Percentiles rank a stretch among this genome's conserved stretches.
phyloP scores from a whole-genome alignment of 2,113 vertebrate genomes.

The Tapirus terrestris region DNA sequence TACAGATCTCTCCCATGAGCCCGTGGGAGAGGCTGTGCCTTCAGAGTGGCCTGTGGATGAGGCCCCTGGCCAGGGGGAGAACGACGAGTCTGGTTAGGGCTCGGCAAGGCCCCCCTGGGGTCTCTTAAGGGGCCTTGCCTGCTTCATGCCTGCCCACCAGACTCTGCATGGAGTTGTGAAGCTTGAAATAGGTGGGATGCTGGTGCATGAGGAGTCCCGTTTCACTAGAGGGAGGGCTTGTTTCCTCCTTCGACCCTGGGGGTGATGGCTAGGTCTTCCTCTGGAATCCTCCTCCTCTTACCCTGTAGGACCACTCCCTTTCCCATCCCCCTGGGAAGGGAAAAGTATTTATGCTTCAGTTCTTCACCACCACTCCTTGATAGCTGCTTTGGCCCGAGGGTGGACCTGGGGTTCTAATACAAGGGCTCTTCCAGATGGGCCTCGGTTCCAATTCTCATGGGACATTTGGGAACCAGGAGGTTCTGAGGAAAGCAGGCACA shows the following conservation, averaged over 20 bases:
- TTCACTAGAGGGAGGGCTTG: neutral
- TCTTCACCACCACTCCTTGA: neutral
- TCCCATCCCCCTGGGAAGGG: neutral
- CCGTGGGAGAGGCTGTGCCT: neutral
- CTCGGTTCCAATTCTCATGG: neutral
- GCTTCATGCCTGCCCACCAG: neutral
- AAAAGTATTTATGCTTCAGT: neutral
- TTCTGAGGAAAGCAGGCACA: neutral
- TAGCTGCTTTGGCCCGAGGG: neutral
- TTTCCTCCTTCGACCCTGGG: neutral
- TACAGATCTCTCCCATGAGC: neutral
- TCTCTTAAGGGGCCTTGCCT: neutral
- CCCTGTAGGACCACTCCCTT: neutral
- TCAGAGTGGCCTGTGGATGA: neutral
- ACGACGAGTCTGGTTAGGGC: neutral
- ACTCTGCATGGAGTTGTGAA: neutral
- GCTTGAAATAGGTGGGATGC: neutral
- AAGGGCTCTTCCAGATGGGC: neutral
- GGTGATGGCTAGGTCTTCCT: neutral
- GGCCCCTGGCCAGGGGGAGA: neutral
- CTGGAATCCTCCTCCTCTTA: neutral
- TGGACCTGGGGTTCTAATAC: neutral
- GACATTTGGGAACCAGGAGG: neutral
- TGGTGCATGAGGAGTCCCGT: neutral
- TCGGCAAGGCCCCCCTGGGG: neutral